Conservation (phyloP, 2,113 vertebrate species). For the Leptosomus discolor region DNA sequence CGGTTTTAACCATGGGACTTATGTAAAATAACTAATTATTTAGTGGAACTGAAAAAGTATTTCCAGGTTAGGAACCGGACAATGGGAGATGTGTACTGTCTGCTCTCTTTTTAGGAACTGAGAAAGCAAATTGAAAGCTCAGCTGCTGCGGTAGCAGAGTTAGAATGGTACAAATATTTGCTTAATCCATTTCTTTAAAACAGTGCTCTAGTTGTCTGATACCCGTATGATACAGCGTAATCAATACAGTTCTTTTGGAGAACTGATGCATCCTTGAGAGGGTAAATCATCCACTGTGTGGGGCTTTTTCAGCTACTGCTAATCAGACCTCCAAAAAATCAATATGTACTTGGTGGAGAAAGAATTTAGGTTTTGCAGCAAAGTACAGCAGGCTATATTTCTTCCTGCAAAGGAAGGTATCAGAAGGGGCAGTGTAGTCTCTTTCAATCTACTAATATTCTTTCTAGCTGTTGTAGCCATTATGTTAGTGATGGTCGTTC, state of each 20-base stretch:
- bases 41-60: not conserved
- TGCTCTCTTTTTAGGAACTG: not conserved
- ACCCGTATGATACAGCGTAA: not conserved
- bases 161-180: not conserved
- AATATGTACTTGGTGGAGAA: not conserved
- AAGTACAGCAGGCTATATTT: not conserved
- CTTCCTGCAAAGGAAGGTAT: not conserved
- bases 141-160: not conserved
- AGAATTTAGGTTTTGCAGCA: not conserved
- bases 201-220: not conserved
- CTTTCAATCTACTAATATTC: not conserved
- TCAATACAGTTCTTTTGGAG: not conserved
- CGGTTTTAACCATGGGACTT: not conserved
- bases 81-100: rapidly evolving
- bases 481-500: not conserved
- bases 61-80: not conserved
- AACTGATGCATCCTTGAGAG: not conserved
- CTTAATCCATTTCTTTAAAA: not conserved
- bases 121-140: not conserved
- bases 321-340: constrained; percentile 27
- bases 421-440: not conserved
- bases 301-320: not conserved
- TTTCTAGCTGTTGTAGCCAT: not conserved
- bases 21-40: not conserved
- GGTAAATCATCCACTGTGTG: not conserved